Evolutionary conservation across 2,113 vertebrate species (phyloP), one percentile per base, ranked within the genome.

Genomic region (Sylvietta virens): DNA sequence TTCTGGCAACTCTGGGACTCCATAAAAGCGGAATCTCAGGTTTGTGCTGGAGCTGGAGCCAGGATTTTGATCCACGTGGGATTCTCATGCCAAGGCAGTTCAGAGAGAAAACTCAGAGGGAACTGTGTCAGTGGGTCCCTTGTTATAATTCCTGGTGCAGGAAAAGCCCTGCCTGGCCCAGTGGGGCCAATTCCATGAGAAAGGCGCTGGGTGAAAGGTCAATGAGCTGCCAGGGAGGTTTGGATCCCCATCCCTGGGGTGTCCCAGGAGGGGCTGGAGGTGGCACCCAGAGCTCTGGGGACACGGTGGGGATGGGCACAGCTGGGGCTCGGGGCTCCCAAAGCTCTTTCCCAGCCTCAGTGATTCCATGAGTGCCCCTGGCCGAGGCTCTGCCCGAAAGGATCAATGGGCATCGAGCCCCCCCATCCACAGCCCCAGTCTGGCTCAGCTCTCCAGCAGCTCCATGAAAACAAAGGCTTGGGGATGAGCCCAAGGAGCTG

Each of bases 361-460:
- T 3, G 13, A 17, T 45, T 30, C 73, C n/a, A 2, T 0, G 3
- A 16, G 3, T 23, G 19, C 47, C 31, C 11, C 10, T 2, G 22
- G 48, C 28, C 57, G 56, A 35, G 48, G 28, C 58, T n/a, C 33
- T 54, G 40, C 47, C 33, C 40, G 61, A 3, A 44, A 77, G 39
- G 23, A 24, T 39, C 15, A 39, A 2, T 13, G 67, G 17, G 28
- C 42, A 28, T 9, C 40, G 15, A 31, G n/a, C 35, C 47, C 28
- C 64, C 3, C n/a, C 42, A 23, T 3, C 23, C 58, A 77, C 17
- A 66, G 45, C 28, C 1, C 4, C 15, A 13, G 6, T 27, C 8
- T 50, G 33, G 50, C 15, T 48, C 84, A 88, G 39, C 23, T 2
- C n/a, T 3, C 4, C 57, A 69, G 37, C 69, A 82, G 10, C 11